A percentile compares a stretch with the other conserved stretches of the same genome.
These are phyloP conservation scores for Asbolus verrucosus DNA, from an alignment of 1,140 invertebrate species.

Conservation along the genomic window DNA sequence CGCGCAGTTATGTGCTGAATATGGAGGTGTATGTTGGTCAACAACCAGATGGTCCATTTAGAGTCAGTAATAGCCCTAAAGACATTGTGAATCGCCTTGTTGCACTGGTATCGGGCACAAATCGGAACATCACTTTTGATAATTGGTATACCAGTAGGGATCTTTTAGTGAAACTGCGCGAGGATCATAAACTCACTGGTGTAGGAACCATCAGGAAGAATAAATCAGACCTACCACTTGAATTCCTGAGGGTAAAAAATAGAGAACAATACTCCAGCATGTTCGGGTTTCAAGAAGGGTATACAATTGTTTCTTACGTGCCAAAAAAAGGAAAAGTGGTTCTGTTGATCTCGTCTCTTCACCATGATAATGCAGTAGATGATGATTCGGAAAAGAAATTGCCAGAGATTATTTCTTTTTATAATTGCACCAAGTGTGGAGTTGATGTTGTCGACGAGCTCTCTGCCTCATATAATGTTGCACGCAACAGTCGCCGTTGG, in stretches of 20 bases:
- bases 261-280: too few relatives aligned
- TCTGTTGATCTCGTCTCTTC: conserved; percentile 50
- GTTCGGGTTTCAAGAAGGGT: too few relatives aligned
- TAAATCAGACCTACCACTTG: too few relatives aligned
- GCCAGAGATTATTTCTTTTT: conserved; percentile 59
- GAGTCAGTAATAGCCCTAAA: not conserved
- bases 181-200: conserved; percentile 54
- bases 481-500: too few relatives aligned
- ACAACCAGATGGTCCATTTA: too few relatives aligned
- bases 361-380: conserved; percentile 44
- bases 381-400: conserved; percentile 55
- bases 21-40: not conserved
- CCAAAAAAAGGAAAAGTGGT: conserved; percentile 55
- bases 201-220: conserved; percentile 61
- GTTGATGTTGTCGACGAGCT: conserved; percentile 57
- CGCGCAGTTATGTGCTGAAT: not conserved
- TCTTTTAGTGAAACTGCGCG: conserved; percentile 51
- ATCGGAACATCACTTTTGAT: conserved; percentile 62
- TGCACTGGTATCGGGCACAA: conserved; percentile 55
- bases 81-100: conserved; percentile 21
- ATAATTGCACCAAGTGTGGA: conserved; percentile 57
- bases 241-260: too few relatives aligned
- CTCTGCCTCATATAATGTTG: too few relatives aligned
- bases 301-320: too few relatives aligned
- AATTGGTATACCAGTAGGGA: conserved; percentile 62